Base-by-base conservation (phyloP, 1,140 invertebrate genomes). In the Phocides pigmalion region DNA sequence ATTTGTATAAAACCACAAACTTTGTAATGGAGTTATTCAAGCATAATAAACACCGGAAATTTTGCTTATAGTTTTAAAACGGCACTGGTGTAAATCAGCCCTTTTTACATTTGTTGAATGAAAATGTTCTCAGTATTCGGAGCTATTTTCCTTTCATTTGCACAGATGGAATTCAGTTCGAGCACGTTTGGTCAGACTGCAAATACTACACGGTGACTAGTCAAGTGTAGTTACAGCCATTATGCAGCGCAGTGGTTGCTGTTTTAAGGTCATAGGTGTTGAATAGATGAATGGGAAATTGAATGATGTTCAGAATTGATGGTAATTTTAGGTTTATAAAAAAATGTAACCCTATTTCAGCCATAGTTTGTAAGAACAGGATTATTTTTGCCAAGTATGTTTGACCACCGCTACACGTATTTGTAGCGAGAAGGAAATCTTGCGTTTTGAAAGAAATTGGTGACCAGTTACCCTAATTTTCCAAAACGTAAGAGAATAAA, bases 91-190 rank as follows among this genome's bases (percentile, higher is more conserved):
- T 25, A 59, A 59, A 59, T 47, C 44, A 35, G 56, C 42, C 56
- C 39, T 59, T 56, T 37, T n/a, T n/a, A 59, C 42, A 47, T 59
- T 47, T 16, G 28, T 12, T 37, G 44, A 59, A 59, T 37, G 44
- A 59, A 59, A 59, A 47, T 47, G 42, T 46, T 47, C 28, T 47
- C 25, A 11, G 25, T 44, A 25, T 59, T 47, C 56, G 54, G n/a
- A 25, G 54, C 54, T 59, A 47, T 47, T 59, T 59, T 59, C 41
- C 56, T 59, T 59, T 59, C 42, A 59, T 59, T 59, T 59, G 56
- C 56, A 59, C 28, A 46, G 56, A 47, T 41, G 20, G 37, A 54
- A 46, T 59, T 59, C 41, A 32, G 25, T 47, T 47, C 16, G 28
- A 14, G n/a, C 42, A 28, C n/a, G n/a, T n/a, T 17, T 32, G 47